phyloP scores from a whole-genome alignment of 2,888 invertebrate genomes.

The Pseudoips prasinana region DNA sequence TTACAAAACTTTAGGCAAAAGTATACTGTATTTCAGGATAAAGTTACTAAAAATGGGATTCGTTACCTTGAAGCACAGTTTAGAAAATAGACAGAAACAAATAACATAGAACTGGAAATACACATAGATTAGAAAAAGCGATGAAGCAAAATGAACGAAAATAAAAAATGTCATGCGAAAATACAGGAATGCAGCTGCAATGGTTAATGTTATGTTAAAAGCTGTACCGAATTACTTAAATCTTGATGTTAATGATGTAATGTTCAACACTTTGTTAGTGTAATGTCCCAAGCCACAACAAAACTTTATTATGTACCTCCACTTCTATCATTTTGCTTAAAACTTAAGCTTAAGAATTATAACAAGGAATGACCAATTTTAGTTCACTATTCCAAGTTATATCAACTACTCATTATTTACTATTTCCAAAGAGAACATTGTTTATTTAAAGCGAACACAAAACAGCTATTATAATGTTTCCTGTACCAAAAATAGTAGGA shows the following conservation, averaged over 20 bases:
- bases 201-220: conserved; percentile 51
- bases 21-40: no score
- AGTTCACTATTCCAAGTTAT: no score
- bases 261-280: conserved; percentile 46
- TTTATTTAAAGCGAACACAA: no score
- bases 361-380: no score
- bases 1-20: no score
- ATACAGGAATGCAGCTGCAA: conserved; percentile 73
- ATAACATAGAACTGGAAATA: conserved; percentile 21
- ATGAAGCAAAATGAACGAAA: conserved; percentile 36
- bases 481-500: neutral
- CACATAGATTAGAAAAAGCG: conserved; percentile 29
- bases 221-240: conserved; percentile 38
- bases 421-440: no score
- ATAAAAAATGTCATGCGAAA: conserved; percentile 41
- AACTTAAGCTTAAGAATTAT: conserved; percentile 1
- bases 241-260: conserved; percentile 51
- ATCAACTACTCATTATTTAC: no score
- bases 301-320: conserved; percentile 60
- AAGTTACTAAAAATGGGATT: no score
- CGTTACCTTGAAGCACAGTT: no score
- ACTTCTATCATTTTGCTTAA: conserved; percentile 54
- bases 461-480: no score
- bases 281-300: conserved; percentile 77
- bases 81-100: conserved; percentile 26